Base-by-base conservation (phyloP, 2,888 invertebrate genomes). In the Chymomyza amoena region DNA sequence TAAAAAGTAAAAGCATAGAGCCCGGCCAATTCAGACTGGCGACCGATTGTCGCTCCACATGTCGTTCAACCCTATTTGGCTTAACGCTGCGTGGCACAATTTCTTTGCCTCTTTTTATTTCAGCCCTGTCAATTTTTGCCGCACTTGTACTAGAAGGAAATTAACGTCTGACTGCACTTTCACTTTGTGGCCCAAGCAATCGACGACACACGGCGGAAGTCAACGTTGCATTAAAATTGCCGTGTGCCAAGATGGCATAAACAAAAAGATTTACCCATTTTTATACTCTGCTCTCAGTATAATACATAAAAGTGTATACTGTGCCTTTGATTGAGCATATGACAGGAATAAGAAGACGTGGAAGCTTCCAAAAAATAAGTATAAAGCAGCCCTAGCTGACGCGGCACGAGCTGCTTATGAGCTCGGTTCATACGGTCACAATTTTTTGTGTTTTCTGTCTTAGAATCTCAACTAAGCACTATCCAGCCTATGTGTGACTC, bases 81-180 rank as follows among this genome's bases (percentile, higher is more conserved):
- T 79, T 76, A 69, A 74, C 78, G 83, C 81, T 78, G 78, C 78
- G 68, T 80, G 75, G 77, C 76, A 80, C 78, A 75, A 79, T 75
- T 83, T 75, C 57, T 25, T 59, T 25, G 28, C 32, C 10, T 59
- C 25, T 28, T 25, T 59, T 13, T 45, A 13, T 10, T 25, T 25
- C 52, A 45, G 39, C 39, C 39, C 39, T 45, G 39, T 45, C 39
- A 13, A 45, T 45, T 10, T 13, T 45, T 13, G 13, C 39, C 13
- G 39, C 13, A 45, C 39, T 45, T 45, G 39, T 13, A 45, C 39
- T 45, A 10, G 65, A 60, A 66, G 76, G 66, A 79, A 81, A 76
- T 85, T 81, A 75, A 81, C 79, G 81, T 69, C 71, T 81, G 72
- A 73, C 73, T 81, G 83, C 78, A 87, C 84, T 87, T 84, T 84